Evolutionary conservation across 2,113 vertebrate species (phyloP).

Genomic region (Melanostigma gelatinosum): DNA sequence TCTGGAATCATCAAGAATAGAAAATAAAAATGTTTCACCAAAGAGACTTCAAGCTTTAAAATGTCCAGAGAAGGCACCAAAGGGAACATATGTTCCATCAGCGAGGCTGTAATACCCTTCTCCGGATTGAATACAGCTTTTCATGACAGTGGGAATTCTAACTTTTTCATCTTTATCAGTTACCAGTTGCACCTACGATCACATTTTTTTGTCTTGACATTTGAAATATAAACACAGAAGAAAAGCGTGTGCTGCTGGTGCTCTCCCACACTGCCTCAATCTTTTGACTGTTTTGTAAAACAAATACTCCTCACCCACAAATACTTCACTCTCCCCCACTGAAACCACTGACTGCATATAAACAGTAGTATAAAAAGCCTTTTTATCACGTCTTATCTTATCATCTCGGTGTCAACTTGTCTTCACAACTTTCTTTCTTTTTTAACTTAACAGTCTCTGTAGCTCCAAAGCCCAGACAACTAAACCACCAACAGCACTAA

Average conservation of each 20-base stretch:
- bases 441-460: neutral
- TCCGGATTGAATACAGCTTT: neutral
- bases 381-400: neutral
- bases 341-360: neutral
- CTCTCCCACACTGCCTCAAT: neutral
- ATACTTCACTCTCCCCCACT: neutral
- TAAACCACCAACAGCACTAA: neutral
- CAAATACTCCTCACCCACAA: slow-evolving; percentile 18
- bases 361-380: neutral
- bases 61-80: neutral
- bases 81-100: neutral
- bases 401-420: neutral
- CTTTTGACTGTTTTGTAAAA: slow-evolving; percentile 39
- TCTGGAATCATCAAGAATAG: neutral
- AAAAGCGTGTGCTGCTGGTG: neutral
- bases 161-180: neutral
- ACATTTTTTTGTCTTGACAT: slow-evolving; percentile 12
- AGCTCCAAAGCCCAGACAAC: neutral
- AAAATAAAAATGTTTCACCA: neutral
- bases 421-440: neutral
- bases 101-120: neutral
- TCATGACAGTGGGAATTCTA: neutral
- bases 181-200: neutral
- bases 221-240: neutral
- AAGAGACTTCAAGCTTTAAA: neutral